Conservation (phyloP, 2,888 invertebrate genomes). For the Drosophila aldrichi region DNA sequence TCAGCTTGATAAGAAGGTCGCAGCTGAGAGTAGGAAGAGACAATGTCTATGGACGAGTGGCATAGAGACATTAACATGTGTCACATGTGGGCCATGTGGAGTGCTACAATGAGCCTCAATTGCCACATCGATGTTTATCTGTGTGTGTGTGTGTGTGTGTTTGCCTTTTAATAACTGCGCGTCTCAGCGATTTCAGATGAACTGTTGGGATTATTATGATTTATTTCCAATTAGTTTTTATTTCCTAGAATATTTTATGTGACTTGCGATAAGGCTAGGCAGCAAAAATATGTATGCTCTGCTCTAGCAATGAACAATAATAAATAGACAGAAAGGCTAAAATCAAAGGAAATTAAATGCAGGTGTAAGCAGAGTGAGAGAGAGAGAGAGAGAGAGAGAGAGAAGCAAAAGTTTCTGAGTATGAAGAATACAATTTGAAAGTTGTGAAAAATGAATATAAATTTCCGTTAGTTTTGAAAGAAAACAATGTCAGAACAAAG, state of each 20-base stretch:
- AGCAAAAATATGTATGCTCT: neutral
- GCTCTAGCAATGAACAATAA: slow-evolving; percentile 6
- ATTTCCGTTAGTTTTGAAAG: slow-evolving; percentile 8
- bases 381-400: neutral
- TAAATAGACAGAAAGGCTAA: neutral
- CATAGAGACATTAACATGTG: slow-evolving; percentile 42
- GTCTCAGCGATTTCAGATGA: slow-evolving; percentile 32
- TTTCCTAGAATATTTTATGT: slow-evolving; percentile 8
- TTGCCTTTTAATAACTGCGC: slow-evolving; percentile 18
- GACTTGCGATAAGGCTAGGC: neutral
- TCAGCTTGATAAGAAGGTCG: slow-evolving; percentile 44
- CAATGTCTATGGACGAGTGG: slow-evolving; percentile 8
- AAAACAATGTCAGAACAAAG: neutral
- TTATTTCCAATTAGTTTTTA: slow-evolving; percentile 53
- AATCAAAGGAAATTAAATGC: neutral
- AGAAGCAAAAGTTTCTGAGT: neutral
- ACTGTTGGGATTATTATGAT: slow-evolving; percentile 32
- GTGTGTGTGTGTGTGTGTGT: neutral
- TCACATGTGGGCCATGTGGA: slow-evolving; percentile 27
- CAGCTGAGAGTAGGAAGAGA: slow-evolving; percentile 25
- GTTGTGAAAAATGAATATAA: neutral
- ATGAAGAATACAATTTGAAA: neutral
- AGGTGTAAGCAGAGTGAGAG: neutral
- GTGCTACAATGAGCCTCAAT: slow-evolving; percentile 53
- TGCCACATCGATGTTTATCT: slow-evolving; percentile 69